Percentiles rank a stretch among this genome's conserved stretches.
Evolutionary conservation across 2,797 vertebrate species (phyloP).

Genomic region (Phylloscopus collybita): DNA sequence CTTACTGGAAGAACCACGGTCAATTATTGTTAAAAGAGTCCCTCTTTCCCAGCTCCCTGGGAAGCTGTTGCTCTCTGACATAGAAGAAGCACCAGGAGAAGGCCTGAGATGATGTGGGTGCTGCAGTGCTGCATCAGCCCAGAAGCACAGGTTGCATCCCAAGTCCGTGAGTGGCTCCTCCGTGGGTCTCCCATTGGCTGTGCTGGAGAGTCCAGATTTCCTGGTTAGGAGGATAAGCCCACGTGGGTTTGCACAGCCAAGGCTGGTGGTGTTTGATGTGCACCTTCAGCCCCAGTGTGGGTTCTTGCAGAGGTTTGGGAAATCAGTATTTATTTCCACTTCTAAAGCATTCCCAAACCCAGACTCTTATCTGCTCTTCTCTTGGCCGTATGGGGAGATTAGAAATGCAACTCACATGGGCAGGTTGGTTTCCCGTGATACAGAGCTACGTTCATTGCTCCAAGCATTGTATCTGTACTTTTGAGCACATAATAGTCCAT

Average conservation of each 20-base stretch:
- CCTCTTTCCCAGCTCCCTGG: not conserved
- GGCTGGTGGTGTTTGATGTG: not conserved
- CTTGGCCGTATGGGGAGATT: not conserved
- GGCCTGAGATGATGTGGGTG: not conserved
- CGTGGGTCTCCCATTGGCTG: accelerated
- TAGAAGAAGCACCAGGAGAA: not conserved
- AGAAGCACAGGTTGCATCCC: accelerated
- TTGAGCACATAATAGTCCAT: not conserved
- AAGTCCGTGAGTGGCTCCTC: accelerated
- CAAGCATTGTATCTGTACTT: not conserved
- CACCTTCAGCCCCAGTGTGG: not conserved
- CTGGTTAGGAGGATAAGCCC: not conserved
- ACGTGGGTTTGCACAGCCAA: accelerated
- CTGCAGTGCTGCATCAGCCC: accelerated
- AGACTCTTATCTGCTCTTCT: not conserved
- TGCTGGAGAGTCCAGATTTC: not conserved
- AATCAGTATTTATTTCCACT: not conserved
- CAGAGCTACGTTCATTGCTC: not conserved
- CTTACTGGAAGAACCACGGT: not conserved
- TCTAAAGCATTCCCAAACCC: not conserved
- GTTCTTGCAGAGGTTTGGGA: not conserved
- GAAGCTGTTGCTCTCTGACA: not conserved
- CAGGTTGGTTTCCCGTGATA: not conserved
- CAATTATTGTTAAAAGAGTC: not conserved
- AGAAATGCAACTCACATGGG: accelerated